A percentile compares a stretch with the other conserved stretches of the same genome.
Conservation (phyloP, 2,113 vertebrate species). For the Scatophagus argus region DNA sequence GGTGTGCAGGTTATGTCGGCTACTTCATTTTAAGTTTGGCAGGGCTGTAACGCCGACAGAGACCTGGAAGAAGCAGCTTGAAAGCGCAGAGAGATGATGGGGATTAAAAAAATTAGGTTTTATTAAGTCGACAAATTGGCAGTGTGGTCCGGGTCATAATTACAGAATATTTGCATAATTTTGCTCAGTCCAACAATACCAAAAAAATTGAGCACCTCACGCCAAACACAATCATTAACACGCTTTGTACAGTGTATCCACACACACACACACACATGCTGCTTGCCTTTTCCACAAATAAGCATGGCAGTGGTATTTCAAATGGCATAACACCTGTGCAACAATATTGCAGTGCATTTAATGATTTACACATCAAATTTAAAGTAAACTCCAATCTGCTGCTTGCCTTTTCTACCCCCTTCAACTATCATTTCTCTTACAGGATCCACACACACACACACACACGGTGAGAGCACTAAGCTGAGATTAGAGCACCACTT, state of each 20-base stretch:
- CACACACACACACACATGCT: neutral
- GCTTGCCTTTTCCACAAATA: neutral
- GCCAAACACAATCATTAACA: neutral
- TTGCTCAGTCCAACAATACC: slow-evolving; percentile 61
- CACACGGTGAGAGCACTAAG: slow-evolving; percentile 73
- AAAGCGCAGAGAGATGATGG: slow-evolving; percentile 62
- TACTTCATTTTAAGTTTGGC: slow-evolving; percentile 84
- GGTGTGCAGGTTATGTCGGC: slow-evolving; percentile 81
- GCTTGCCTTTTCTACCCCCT: slow-evolving; percentile 24
- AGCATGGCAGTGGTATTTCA: neutral
- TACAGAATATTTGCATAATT: slow-evolving; percentile 80
- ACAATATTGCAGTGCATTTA: neutral
- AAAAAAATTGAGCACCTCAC: slow-evolving; percentile 19
- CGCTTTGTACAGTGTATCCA: no score
- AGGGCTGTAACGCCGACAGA: slow-evolving; percentile 65
- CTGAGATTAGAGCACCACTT: slow-evolving; percentile 82
- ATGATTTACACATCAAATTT: slow-evolving; percentile 23
- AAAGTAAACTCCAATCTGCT: slow-evolving; percentile 27
- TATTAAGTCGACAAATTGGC: slow-evolving; percentile 79
- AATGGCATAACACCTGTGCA: slow-evolving; percentile 20
- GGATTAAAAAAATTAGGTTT: slow-evolving; percentile 76
- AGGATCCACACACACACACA: slow-evolving; percentile 24
- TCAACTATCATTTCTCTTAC: neutral
- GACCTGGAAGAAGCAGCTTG: slow-evolving; percentile 53
- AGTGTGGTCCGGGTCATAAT: slow-evolving; percentile 75